These are phyloP conservation scores for Plebejus argus DNA, from an alignment of 2,888 invertebrate genomes.

Conservation along the genomic window DNA sequence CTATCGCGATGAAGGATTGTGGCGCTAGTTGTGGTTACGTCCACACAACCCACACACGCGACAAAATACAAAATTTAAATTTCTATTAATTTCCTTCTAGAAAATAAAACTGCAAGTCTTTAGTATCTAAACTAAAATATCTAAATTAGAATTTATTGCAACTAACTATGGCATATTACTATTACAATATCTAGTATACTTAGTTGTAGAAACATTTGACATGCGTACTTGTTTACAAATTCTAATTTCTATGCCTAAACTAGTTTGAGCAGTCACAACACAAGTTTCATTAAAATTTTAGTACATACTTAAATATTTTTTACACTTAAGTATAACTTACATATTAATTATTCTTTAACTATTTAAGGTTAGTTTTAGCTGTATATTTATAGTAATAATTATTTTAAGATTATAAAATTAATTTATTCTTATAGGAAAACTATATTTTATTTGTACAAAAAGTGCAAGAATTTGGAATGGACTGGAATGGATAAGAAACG, in stretches of 20 bases:
- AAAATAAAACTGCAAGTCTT: not conserved
- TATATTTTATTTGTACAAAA: not conserved
- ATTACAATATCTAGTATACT: constrained; percentile 47
- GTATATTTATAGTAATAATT: not conserved
- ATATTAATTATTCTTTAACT: not conserved
- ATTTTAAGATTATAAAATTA: not conserved
- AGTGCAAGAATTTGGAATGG: not conserved
- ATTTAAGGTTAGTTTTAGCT: not conserved
- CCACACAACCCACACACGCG: too few relatives aligned
- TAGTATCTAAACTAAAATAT: constrained; percentile 9
- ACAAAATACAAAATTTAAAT: too few relatives aligned
- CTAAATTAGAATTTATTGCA: constrained; percentile 55
- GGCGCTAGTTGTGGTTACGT: too few relatives aligned
- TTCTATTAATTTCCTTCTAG: not conserved
- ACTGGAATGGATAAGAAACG: not conserved
- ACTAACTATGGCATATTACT: constrained; percentile 74
- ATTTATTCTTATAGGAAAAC: too few relatives aligned
- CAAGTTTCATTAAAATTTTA: constrained; percentile 4
- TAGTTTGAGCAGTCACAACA: constrained; percentile 29
- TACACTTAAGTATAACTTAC: not conserved
- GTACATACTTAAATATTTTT: not conserved
- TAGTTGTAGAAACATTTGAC: constrained; percentile 40
- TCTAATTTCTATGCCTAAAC: constrained; percentile 28
- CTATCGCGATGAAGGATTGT: too few relatives aligned
- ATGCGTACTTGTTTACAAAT: constrained; percentile 33